These are phyloP conservation scores for Tursiops truncatus DNA, from an alignment of 2,113 vertebrate genomes.

Conservation along the genomic window DNA sequence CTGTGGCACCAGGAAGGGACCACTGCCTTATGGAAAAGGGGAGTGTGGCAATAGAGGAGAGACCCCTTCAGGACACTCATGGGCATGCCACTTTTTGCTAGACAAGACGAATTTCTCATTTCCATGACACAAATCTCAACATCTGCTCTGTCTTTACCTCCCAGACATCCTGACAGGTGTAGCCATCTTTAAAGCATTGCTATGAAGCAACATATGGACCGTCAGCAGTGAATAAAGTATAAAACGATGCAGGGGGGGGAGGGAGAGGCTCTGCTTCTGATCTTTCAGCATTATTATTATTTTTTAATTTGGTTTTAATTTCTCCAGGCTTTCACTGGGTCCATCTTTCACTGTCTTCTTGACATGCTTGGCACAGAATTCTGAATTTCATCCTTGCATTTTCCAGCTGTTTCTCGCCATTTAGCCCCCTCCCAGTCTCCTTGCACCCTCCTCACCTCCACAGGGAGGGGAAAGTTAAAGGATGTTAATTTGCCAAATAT, in stretches of 20 bases:
- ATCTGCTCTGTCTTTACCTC: slow-evolving; percentile 84
- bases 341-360: neutral
- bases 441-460: neutral
- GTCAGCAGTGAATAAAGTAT: slow-evolving; percentile 77
- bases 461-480: slow-evolving; percentile 79
- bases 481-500: slow-evolving; percentile 84
- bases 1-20: neutral
- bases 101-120: slow-evolving; percentile 79
- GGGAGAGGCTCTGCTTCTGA: slow-evolving; percentile 44
- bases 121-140: slow-evolving; percentile 83
- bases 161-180: slow-evolving; percentile 87
- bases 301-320: slow-evolving; percentile 70
- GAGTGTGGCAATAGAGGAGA: neutral
- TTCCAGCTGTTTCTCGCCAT: slow-evolving; percentile 69
- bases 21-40: neutral
- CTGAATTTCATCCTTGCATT: slow-evolving; percentile 34
- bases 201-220: slow-evolving; percentile 81
- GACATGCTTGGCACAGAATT: slow-evolving; percentile 51
- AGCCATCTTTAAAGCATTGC: slow-evolving; percentile 60
- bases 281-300: slow-evolving; percentile 74
- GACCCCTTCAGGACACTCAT: slow-evolving; percentile 59
- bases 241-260: slow-evolving; percentile 47
- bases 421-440: slow-evolving; percentile 38
- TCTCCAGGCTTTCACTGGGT: slow-evolving; percentile 48
- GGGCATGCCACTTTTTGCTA: slow-evolving; percentile 73